Evolutionary conservation across 2,888 invertebrate species (phyloP).

Genomic region (Phaonia tiefii): DNA sequence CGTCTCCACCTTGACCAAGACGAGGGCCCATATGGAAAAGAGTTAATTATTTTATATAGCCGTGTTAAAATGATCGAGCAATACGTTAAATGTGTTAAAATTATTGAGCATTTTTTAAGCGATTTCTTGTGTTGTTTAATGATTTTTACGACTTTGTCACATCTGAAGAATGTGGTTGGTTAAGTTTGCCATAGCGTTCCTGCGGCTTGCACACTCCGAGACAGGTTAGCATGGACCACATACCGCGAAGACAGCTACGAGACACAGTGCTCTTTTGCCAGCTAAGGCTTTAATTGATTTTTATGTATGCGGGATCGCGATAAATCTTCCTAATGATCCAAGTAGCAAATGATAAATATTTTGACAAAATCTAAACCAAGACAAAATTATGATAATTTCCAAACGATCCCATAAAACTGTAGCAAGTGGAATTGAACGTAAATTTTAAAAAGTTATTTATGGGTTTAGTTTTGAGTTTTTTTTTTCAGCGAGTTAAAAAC

Average conservation of each 20-base stretch:
- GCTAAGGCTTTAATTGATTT: conserved; percentile 24
- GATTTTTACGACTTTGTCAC: conserved; percentile 49
- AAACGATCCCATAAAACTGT: conserved; percentile 18
- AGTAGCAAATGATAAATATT: conserved; percentile 60
- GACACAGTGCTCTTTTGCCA: neutral
- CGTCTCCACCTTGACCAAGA: neutral
- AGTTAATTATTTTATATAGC: conserved; percentile 28
- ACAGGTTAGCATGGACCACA: conserved; percentile 33
- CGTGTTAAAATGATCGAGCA: conserved; percentile 9
- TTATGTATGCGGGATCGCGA: conserved; percentile 18
- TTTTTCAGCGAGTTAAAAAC: neutral
- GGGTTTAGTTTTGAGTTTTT: conserved; percentile 13
- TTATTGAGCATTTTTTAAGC: conserved; percentile 45
- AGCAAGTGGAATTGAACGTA: conserved; percentile 10
- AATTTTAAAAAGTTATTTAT: conserved; percentile 19
- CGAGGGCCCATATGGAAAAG: neutral
- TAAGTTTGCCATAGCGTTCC: conserved; percentile 10
- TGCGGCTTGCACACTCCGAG: neutral
- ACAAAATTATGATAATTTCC: conserved; percentile 29
- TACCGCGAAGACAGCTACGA: conserved; percentile 37
- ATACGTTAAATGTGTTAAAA: conserved; percentile 41
- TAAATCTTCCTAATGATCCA: conserved; percentile 50
- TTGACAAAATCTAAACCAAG: conserved; percentile 43
- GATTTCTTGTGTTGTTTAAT: conserved; percentile 53
- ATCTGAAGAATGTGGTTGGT: conserved; percentile 26